Evolutionary conservation across 2,113 vertebrate genomes (phyloP), one percentile per base, ranked within the genome.

Genomic region (Xyliphius kryptos): DNA sequence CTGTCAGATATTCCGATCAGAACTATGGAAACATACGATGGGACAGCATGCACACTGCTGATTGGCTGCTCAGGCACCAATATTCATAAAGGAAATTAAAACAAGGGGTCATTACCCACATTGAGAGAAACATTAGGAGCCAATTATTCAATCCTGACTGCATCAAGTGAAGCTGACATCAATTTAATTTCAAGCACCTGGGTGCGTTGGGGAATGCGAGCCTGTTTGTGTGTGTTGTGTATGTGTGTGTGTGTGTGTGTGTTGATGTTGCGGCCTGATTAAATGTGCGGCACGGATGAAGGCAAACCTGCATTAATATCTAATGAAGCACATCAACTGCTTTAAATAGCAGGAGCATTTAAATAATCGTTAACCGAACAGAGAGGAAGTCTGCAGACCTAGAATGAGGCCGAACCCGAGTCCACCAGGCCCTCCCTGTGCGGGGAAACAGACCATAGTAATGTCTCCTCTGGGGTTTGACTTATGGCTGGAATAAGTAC

Each of bases 141-240:
- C 81, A 82, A 87, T 88, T 88, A 84, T 81, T 80, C 69, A 81
- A 82, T 74, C 74, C 77, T 80, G 74, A 84, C 70, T 77, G 70
- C 81, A 77, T 81, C 77, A 75, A 70, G 70, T 67, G 77, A 79
- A 76, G 57, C 70, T 79, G 80, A 77, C 71, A 67, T 73, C 80
- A 70, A 71, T 71, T 74, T 78, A 53, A 73, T 75, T 73, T 62
- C 78, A 68, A 70, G 78, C 76, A 72, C 66, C 61, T 68, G 73
- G 40, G 51, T 37, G 54, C 54, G 56, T 49, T 44, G 48, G 16
- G 6, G 50, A 37, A 15, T 53, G 36, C 32, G 13, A 11, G 50
- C 14, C 15, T 36, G 37, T 20, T 20, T 13, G 38, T 48, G 61
- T 59, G 53, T 44, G 59, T 32, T 3, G 11, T 3, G 2, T 15